Conservation (phyloP, 2,888 invertebrate genomes). For the Cerastis rubricosa region DNA sequence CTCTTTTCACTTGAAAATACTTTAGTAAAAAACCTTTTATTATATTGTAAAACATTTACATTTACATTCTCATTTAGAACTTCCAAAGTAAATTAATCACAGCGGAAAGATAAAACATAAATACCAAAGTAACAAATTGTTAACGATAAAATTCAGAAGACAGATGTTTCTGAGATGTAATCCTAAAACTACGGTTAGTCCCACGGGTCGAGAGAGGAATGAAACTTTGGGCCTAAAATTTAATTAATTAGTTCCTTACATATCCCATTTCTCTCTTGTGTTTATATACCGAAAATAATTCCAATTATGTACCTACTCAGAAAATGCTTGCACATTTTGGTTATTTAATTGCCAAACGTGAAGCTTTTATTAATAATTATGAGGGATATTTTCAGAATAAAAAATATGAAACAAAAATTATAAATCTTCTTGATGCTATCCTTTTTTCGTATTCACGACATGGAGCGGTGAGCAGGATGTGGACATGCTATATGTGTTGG, state of each 20-base stretch:
- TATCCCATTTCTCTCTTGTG: constrained; percentile 32
- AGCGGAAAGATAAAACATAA: constrained; percentile 37
- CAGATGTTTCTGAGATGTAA: constrained; percentile 55
- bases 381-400: background rate
- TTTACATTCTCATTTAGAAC: background rate
- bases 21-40: background rate
- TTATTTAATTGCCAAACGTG: background rate
- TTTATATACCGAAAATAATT: constrained; percentile 13
- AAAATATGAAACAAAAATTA: background rate
- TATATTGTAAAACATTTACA: constrained; percentile 10
- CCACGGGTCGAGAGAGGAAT: constrained; percentile 40
- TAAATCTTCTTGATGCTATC: background rate
- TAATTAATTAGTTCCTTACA: constrained; percentile 63
- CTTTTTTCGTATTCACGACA: background rate
- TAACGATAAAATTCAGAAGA: constrained; percentile 55
- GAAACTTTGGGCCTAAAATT: constrained; percentile 54
- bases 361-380: background rate
- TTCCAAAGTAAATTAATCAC: constrained; percentile 37
- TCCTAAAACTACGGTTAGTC: constrained; percentile 53
- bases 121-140: constrained; percentile 52
- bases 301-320: background rate
- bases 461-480: background rate
- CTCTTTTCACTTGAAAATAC: background rate
- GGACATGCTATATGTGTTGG: background rate
- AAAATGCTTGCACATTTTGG: constrained; percentile 8